Evolutionary conservation across 2,888 invertebrate genomes (phyloP).

Genomic region (Xiphydria camelus): DNA sequence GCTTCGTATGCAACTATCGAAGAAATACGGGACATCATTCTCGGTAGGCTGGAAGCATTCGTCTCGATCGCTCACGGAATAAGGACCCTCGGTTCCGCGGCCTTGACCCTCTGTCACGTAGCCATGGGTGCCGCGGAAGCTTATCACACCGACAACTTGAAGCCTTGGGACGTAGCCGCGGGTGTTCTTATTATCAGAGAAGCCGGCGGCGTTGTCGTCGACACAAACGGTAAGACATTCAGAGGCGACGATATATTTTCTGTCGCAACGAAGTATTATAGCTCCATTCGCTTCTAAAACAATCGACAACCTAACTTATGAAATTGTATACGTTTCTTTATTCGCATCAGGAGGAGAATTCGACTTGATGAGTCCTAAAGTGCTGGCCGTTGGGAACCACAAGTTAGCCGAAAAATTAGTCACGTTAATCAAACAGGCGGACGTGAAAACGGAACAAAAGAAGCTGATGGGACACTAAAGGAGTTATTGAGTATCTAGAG

Average conservation of each 20-base stretch:
- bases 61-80: constrained; percentile 60
- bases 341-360: constrained; percentile 57
- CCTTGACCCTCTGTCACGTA: constrained; percentile 72
- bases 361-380: constrained; percentile 64
- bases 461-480: constrained; percentile 10
- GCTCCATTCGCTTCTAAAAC: too few species aligned
- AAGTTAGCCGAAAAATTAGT: constrained; percentile 60
- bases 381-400: constrained; percentile 61
- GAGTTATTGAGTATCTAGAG: too few species aligned
- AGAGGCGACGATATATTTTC: constrained; percentile 1
- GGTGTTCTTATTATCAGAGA: constrained; percentile 74
- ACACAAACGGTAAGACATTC: constrained; percentile 66
- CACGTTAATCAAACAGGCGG: constrained; percentile 60
- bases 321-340: constrained; percentile 1
- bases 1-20: constrained; percentile 47
- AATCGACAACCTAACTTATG: neutral
- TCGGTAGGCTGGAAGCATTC: constrained; percentile 47
- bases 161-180: constrained; percentile 83
- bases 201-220: constrained; percentile 75
- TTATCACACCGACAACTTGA: constrained; percentile 74
- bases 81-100: constrained; percentile 74
- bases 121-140: constrained; percentile 72
- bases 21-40: constrained; percentile 36
- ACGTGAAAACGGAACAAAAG: constrained; percentile 44
- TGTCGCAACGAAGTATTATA: too few species aligned